Percentiles rank a stretch among this genome's conserved stretches.
Evolutionary conservation across 2,797 vertebrate genomes (phyloP).

Genomic region (Sebastes hubbsi): DNA sequence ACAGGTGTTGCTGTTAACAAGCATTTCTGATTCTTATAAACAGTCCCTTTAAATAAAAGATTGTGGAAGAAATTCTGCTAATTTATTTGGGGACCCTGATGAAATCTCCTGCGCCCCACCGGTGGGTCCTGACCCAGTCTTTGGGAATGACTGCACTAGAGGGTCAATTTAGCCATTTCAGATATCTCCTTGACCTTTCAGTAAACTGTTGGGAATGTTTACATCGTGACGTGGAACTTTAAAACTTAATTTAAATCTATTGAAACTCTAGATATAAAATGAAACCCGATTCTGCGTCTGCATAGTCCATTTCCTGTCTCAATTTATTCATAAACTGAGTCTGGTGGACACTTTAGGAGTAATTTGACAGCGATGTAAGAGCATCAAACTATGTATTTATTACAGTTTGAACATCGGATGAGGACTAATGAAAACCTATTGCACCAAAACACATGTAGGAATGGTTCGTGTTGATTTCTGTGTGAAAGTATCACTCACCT

Average conservation of each 20-base stretch:
- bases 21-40: too few relatives aligned
- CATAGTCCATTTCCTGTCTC: background rate
- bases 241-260: background rate
- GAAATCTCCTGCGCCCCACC: too few relatives aligned
- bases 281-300: background rate
- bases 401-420: background rate
- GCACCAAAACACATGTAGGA: background rate
- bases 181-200: background rate
- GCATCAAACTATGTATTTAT: background rate
- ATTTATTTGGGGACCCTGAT: too few relatives aligned
- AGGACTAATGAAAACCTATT: background rate
- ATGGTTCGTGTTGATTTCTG: background rate
- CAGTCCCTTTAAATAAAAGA: too few relatives aligned
- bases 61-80: too few relatives aligned
- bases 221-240: background rate
- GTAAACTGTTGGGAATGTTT: background rate
- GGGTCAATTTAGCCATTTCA: background rate
- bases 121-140: too few relatives aligned
- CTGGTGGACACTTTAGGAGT: background rate
- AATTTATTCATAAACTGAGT: background rate
- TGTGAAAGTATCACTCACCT: background rate
- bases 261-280: background rate
- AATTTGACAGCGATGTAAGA: background rate
- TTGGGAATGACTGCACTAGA: background rate
- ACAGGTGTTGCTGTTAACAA: too few relatives aligned